Base-by-base conservation (phyloP, 2,797 vertebrate genomes). In the Pangasius krempfi region DNA sequence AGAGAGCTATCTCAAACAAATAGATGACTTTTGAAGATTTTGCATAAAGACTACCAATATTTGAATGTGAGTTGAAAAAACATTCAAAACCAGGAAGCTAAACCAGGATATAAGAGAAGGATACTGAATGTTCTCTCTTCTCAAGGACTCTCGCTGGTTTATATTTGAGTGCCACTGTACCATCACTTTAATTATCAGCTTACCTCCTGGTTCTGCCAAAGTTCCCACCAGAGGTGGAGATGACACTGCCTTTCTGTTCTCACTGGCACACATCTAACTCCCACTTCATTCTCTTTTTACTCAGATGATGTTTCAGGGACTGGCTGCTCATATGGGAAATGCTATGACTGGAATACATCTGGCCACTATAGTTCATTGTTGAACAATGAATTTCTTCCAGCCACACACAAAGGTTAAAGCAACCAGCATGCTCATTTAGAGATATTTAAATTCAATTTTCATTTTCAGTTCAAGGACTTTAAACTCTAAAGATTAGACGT, bases 371-470 rank as follows among this genome's bases (percentile, higher is more conserved):
- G 33, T 33, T 33, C 33, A 33, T 33, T 33, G 33, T 33, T 33
- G 2, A 91, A 88, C 58, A 76, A 70, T 82, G 86, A 62, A 91
- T 85, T 82, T 92, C 83, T 89, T 60, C 50, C 58, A 73, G 70
- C 83, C 79, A 88, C 40, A 78, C 20, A 22, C 64, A 50, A 80
- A 86, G 62, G 27, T 50, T 78, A 50, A 90, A 92, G 88, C 82
- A 88, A 47, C 60, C 30, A 58, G 56, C 64, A 70, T 72, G 52
- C 33, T 92, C 33, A 90, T 89, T 89, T 89, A 40, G 47, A 33
- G 75, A 85, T 54, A 78, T 79, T 83, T 64, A 72, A 79, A 88
- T 85, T 18, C 76, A 20, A 52, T 16, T 87, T 87, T 89, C 25
- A 40, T 60, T 75, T 33, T 86, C 76, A 88, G 72, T 62, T 62